Evolutionary conservation across 2,113 vertebrate species (phyloP).

Genomic region (Pelecanus crispus): DNA sequence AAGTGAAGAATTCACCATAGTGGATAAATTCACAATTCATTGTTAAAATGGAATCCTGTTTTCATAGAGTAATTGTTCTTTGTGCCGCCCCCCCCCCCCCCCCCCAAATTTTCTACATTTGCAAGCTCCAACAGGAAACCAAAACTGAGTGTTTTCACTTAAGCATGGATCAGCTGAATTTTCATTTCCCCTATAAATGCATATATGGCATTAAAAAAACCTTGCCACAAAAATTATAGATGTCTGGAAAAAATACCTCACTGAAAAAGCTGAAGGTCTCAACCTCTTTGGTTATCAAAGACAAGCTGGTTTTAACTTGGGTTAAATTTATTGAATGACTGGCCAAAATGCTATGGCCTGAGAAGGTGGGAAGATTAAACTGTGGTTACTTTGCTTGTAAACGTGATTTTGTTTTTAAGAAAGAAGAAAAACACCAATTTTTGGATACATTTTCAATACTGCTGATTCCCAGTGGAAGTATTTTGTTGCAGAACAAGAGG

Average conservation of each 20-base stretch:
- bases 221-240: background rate
- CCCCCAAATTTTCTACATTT: background rate
- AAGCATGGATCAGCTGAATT: background rate
- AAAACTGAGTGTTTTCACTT: background rate
- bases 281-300: background rate
- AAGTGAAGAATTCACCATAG: background rate
- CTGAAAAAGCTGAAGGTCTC: background rate
- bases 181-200: background rate
- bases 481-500: background rate
- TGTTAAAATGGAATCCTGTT: background rate
- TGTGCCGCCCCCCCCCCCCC: fast-evolving
- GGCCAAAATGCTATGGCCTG: background rate
- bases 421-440: background rate
- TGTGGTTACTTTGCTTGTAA: background rate
- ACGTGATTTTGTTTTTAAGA: background rate
- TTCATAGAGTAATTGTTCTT: background rate
- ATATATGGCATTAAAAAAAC: background rate
- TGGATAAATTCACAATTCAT: background rate
- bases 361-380: background rate
- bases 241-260: background rate
- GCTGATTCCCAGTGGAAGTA: background rate
- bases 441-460: background rate
- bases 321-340: background rate
- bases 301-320: background rate
- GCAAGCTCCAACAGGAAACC: background rate